Base-by-base conservation (phyloP, 2,113 vertebrate genomes). In the Prunella fulvescens region DNA sequence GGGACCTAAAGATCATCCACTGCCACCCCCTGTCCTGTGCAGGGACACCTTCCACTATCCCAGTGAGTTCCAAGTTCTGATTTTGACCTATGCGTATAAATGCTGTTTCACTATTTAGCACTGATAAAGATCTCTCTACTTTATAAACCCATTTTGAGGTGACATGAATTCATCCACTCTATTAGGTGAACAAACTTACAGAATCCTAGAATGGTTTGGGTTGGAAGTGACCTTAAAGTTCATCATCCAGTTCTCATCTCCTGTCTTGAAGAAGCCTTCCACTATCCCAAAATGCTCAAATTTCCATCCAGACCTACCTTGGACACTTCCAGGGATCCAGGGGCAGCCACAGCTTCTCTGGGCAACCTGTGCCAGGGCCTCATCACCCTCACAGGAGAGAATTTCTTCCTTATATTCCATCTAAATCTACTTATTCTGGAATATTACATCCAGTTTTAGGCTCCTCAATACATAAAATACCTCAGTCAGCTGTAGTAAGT, bases 381-480 rank as follows among this genome's bases (percentile, higher is more conserved):
- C 0, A 0, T 2, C 47, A 35, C 17, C 29, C n/a, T 76, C 54
- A 31, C 35, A 69, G 20, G 2, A 2, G 2, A 19, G 0, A 42
- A 14, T 48, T 76, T 35, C 2, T 69, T 22, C 26, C 14, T 8
- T 10, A 28, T 28, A 24, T 16, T 17, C 13, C 5, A 31, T 54
- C 40, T 31, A 54, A 42, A 42, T 69, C 25, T 42, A 19, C 47
- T 39, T 2, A 2, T 79, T 94, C 25, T 54, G 6, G 28, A 66
- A 48, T 70, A 48, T 39, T 78, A 1, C 8, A 45, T 37, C n/a
- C 18, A 50, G 1, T 57, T 90, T 92, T 65, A 37, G 9, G 6
- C 7, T 67, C 9, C 31, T 80, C 24, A 44, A 0, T 19, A 11
- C 4, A 40, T 6, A 24, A 54, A 64, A 69, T 13, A 14, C n/a